Base-by-base conservation (phyloP, 2,113 vertebrate species). In the Machaerirhynchus nigripectus region DNA sequence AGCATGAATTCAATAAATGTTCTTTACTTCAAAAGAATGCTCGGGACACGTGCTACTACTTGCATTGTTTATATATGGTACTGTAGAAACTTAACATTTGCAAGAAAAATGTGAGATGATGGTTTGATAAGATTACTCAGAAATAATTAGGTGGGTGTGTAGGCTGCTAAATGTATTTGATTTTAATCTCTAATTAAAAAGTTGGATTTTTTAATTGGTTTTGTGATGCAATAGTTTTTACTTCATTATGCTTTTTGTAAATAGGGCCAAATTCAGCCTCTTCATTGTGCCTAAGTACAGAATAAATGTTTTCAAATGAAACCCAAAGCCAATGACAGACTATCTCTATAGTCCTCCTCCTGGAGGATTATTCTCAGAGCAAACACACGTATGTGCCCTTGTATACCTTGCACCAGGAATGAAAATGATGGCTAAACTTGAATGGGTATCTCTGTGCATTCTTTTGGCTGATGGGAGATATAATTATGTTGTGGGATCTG, bases 101-200 rank as follows among this genome's bases (percentile, higher is more conserved):
- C 91, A 84, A 94, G 85, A 96, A 96, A 95, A 96, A 95, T 95
- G 76, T 84, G 28, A 94, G 91, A 90, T 96, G 94, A 94, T 92
- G 84, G 87, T 89, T 96, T 92, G 93, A 96, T 97, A 95, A 93
- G 95, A 94, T 97, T 97, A 94, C 95, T 96, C 94, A 97, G 87
- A 95, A 97, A 96, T 97, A 96, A 97, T 97, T 96, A 96, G 75
- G 60, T 94, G 84, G 96, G 92, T 96, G 96, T 97, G 95, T 95
- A 94, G 90, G 69, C 93, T 97, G 79, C 81, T 94, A 96, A 97
- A 83, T 97, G 91, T 96, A 96, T 97, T 96, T 92, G 96, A 97
- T 97, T 97, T 86, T 96, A 96, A 97, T 97, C 96, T 97, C 89
- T 97, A 97, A 97, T 97, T 96, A 97, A 96, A 93, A 96, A 94